Conservation (phyloP, 2,113 vertebrate species). For the Natator depressus region DNA sequence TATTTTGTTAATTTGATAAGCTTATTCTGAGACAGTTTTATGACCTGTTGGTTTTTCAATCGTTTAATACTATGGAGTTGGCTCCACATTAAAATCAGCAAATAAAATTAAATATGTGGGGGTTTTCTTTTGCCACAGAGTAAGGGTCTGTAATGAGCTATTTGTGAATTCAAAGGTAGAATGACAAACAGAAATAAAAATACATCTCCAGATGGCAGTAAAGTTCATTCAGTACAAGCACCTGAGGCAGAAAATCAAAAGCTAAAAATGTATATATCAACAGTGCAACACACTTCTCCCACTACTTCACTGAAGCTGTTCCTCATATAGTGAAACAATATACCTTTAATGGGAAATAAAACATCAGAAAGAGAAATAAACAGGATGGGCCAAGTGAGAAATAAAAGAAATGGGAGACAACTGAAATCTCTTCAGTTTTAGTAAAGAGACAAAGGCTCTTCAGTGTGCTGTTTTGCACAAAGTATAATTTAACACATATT, state of each 20-base stretch:
- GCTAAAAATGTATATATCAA: background rate
- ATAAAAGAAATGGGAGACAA: background rate
- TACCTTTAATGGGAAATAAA: background rate
- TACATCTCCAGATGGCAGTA: constrained; percentile 67
- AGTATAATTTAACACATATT: background rate
- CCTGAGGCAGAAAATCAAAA: constrained; percentile 40
- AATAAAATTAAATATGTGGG: background rate
- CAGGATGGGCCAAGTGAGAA: background rate
- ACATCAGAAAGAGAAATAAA: background rate
- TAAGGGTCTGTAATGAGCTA: background rate
- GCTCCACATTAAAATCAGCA: background rate
- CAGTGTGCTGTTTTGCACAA: background rate
- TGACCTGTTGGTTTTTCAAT: background rate
- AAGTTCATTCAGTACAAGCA: constrained; percentile 53
- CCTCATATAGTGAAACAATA: background rate
- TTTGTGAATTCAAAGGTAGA: constrained; percentile 14
- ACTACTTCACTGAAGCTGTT: background rate
- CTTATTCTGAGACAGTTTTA: background rate
- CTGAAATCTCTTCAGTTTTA: background rate
- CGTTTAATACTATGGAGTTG: background rate
- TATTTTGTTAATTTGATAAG: background rate
- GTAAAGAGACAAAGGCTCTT: background rate
- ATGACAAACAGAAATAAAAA: constrained; percentile 49
- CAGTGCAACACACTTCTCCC: background rate
- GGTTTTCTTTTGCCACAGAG: constrained; percentile 10